These are phyloP conservation scores for Scomberomorus guttatus DNA, from an alignment of 2,797 vertebrate genomes.

Conservation along the genomic window DNA sequence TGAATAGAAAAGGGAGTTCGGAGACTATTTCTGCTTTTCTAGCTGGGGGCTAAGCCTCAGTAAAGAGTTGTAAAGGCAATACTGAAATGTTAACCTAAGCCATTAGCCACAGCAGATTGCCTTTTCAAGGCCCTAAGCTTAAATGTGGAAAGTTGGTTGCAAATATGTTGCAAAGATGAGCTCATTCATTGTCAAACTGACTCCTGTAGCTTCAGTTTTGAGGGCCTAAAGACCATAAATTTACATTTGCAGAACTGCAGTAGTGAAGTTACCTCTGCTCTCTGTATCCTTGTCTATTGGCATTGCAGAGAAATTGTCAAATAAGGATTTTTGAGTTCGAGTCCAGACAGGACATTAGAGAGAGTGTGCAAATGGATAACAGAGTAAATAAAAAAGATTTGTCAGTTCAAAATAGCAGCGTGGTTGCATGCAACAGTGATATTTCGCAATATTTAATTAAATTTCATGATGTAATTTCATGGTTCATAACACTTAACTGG, in stretches of 20 bases:
- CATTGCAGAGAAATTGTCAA: neutral
- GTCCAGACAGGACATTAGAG: constrained; percentile 17
- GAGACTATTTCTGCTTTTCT: constrained; percentile 58
- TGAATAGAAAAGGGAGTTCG: constrained; percentile 65
- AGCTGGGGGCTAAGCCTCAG: constrained; percentile 60
- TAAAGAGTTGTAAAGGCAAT: constrained; percentile 60
- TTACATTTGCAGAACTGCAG: constrained; percentile 7
- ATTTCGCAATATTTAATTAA: constrained; percentile 63
- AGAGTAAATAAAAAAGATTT: constrained; percentile 49
- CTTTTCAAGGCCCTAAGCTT: constrained; percentile 50
- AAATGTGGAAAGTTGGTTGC: constrained; percentile 39
- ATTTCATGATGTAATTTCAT: constrained; percentile 66
- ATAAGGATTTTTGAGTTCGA: constrained; percentile 9
- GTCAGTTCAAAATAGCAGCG: constrained; percentile 42
- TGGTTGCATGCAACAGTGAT: constrained; percentile 22
- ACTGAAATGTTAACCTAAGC: constrained; percentile 64
- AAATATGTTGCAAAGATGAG: constrained; percentile 37
- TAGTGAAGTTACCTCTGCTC: constrained; percentile 1
- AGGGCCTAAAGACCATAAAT: constrained; percentile 22
- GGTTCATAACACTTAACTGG: constrained; percentile 61
- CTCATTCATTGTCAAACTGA: constrained; percentile 37
- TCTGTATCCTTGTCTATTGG: constrained; percentile 1
- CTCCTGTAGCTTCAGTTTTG: constrained; percentile 11
- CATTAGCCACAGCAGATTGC: constrained; percentile 67
- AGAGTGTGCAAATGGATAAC: constrained; percentile 15